Conservation (phyloP, 1,140 invertebrate genomes). For the Cydia splendana region DNA sequence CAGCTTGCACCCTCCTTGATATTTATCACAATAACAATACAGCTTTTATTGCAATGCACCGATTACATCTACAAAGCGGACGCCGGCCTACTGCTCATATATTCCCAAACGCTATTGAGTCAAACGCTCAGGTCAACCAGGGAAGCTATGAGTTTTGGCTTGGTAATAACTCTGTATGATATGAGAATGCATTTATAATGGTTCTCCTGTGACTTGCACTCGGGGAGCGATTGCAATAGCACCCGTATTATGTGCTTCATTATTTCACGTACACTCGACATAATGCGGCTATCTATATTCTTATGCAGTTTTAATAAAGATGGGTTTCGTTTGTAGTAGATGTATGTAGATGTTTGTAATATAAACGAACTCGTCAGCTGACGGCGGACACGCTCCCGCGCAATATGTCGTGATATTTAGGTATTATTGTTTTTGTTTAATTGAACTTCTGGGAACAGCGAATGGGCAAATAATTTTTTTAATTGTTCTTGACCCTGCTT, state of each 20-base stretch:
- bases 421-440: background rate
- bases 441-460: background rate
- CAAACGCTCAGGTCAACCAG: background rate
- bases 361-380: conserved; percentile 22
- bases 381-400: background rate
- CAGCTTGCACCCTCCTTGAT: background rate
- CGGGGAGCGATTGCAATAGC: background rate
- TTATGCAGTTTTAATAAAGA: background rate
- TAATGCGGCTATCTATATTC: background rate
- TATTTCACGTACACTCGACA: conserved; percentile 10
- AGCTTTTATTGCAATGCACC: background rate
- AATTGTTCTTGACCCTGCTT: background rate
- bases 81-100: background rate
- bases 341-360: background rate
- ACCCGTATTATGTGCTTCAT: conserved; percentile 21
- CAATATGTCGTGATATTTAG: background rate
- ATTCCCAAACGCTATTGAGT: background rate
- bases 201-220: background rate
- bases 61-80: background rate
- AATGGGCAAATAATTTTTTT: background rate
- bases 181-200: background rate
- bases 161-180: background rate
- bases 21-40: conserved; percentile 5
- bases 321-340: background rate
- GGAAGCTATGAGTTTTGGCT: background rate